phyloP scores from a whole-genome alignment of 2,797 vertebrate species.

The Allobates femoralis region DNA sequence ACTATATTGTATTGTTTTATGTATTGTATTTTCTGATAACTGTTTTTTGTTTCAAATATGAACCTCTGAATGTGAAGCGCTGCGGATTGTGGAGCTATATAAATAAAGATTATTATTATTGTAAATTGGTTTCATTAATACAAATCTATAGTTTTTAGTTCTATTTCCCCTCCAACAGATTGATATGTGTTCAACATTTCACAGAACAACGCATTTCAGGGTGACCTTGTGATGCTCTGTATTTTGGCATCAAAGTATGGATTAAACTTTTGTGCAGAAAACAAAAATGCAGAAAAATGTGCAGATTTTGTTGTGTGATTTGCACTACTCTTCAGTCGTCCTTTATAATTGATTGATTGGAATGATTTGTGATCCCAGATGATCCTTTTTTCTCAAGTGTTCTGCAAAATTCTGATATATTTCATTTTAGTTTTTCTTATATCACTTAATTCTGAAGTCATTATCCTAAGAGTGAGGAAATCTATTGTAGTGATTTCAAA shows the following conservation, averaged over 20 bases:
- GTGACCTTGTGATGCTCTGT: neutral
- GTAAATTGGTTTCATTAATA: too few relatives aligned
- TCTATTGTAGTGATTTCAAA: conserved; percentile 13
- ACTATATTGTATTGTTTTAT: too few relatives aligned
- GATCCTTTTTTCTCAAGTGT: neutral
- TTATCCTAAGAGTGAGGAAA: conserved; percentile 6
- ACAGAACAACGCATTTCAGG: neutral
- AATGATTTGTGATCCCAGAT: neutral
- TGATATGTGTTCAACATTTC: neutral
- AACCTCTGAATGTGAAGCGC: too few relatives aligned
- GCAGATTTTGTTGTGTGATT: neutral
- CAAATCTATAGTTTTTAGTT: too few relatives aligned
- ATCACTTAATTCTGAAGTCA: neutral
- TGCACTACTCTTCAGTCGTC: neutral
- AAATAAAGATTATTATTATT: too few relatives aligned
- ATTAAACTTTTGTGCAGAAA: neutral
- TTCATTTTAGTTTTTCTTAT: conserved; percentile 5
- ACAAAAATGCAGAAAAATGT: neutral
- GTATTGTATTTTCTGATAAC: too few relatives aligned
- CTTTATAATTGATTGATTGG: neutral
- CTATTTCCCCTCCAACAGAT: neutral
- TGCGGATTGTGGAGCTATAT: too few relatives aligned
- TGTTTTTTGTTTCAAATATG: too few relatives aligned
- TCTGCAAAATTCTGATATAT: neutral
- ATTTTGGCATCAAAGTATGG: neutral